phyloP scores from a whole-genome alignment of 2,888 invertebrate species.

The Brenthis ino region DNA sequence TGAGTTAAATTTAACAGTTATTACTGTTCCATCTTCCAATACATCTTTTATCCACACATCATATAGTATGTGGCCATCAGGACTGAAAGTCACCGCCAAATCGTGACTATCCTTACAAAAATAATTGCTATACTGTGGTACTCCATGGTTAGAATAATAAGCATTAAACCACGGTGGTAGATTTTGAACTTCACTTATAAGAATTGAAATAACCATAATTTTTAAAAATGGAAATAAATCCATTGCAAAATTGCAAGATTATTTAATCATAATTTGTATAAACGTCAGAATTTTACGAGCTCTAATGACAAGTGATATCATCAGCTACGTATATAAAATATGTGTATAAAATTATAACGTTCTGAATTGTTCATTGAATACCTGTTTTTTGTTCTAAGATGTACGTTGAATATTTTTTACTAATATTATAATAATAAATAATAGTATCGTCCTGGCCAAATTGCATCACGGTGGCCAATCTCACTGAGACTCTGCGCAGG shows the following conservation, averaged over 20 bases:
- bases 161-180: not conserved
- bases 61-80: not conserved
- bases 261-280: too few relatives aligned
- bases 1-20: constrained; percentile 12
- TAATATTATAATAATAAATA: too few relatives aligned
- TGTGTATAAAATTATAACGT: too few relatives aligned
- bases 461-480: too few relatives aligned
- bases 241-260: too few relatives aligned
- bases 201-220: not conserved
- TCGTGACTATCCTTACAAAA: not conserved
- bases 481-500: too few relatives aligned
- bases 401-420: too few relatives aligned
- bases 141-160: not conserved
- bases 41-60: constrained; percentile 7
- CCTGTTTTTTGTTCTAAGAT: too few relatives aligned
- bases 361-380: too few relatives aligned
- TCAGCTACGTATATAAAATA: too few relatives aligned
- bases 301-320: not conserved
- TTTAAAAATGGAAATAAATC: not conserved
- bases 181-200: not conserved
- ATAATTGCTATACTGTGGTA: constrained; percentile 1
- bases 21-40: not conserved
- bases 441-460: too few relatives aligned
- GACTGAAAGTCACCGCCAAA: not conserved
- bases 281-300: not conserved